A percentile compares a stretch with the other conserved stretches of the same genome.
These are phyloP conservation scores for Sebastolobus alascanus DNA, from an alignment of 2,797 vertebrate species.

Conservation along the genomic window DNA sequence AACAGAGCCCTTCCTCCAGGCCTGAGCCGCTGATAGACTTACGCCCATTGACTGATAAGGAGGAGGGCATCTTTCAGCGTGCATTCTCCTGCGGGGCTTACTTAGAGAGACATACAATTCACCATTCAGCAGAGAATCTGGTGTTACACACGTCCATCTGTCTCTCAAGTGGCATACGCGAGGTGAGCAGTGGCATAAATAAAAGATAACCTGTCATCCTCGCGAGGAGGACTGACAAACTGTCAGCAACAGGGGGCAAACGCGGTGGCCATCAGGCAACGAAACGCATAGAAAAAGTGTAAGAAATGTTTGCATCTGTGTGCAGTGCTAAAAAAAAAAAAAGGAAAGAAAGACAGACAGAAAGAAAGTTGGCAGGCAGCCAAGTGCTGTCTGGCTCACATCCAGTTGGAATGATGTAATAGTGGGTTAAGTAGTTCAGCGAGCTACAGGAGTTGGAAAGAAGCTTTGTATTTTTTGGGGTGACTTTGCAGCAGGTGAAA, in stretches of 20 bases:
- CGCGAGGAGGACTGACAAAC: slow-evolving; percentile 40
- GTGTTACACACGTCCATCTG: slow-evolving; percentile 64
- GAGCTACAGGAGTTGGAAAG: slow-evolving; percentile 67
- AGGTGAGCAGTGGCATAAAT: slow-evolving; percentile 67
- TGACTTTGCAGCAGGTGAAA: slow-evolving; percentile 81
- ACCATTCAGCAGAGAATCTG: slow-evolving; percentile 70
- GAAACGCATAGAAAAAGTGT: slow-evolving; percentile 30
- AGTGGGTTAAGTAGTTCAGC: slow-evolving; percentile 78
- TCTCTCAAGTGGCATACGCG: slow-evolving; percentile 55
- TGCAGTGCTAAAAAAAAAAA: slow-evolving; percentile 14
- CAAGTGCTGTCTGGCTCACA: slow-evolving; percentile 68
- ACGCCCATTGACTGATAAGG: slow-evolving; percentile 80
- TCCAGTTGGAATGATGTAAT: slow-evolving; percentile 83
- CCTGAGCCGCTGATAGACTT: slow-evolving; percentile 82
- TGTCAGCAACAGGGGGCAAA: slow-evolving; percentile 49
- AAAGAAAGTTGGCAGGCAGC: slow-evolving; percentile 64
- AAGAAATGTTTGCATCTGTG: slow-evolving; percentile 40
- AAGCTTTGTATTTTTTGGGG: slow-evolving; percentile 53
- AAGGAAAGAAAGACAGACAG: slow-evolving; percentile 24
- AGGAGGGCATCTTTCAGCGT: slow-evolving; percentile 83
- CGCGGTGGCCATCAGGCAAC: slow-evolving; percentile 2
- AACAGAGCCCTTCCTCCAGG: slow-evolving; percentile 76
- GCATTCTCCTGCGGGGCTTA: slow-evolving; percentile 78
- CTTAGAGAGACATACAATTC: slow-evolving; percentile 72
- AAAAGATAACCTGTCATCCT: slow-evolving; percentile 71